These are phyloP conservation scores for Desmophyllum pertusum DNA, from an alignment of 92 coral and sea anemone species.

Conservation along the genomic window DNA sequence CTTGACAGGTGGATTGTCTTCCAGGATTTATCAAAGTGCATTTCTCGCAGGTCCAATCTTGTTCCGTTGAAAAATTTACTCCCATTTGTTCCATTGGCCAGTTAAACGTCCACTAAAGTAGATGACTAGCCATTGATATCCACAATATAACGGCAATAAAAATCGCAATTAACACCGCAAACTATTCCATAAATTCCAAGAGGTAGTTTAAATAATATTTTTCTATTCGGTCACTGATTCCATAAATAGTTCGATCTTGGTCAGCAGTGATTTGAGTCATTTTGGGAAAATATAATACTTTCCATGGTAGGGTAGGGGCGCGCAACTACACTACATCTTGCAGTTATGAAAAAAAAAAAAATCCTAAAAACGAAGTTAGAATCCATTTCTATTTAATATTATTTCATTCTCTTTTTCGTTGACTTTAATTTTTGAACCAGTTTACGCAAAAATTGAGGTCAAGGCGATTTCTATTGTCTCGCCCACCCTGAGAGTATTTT, in stretches of 20 bases:
- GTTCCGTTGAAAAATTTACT: slow-evolving; percentile 40
- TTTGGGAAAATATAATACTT: neutral
- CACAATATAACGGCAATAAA: neutral
- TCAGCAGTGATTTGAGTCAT: slow-evolving; percentile 27
- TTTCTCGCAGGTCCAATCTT: slow-evolving; percentile 78
- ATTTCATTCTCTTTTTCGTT: neutral
- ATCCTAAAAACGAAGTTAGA: neutral
- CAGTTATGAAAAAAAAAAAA: neutral
- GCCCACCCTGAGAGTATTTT: neutral
- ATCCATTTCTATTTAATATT: neutral
- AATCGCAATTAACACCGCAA: neutral
- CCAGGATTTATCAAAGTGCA: slow-evolving; percentile 74
- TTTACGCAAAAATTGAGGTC: neutral
- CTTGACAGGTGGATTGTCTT: slow-evolving; percentile 59
- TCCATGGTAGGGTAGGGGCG: neutral
- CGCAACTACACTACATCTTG: neutral
- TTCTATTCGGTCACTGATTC: neutral
- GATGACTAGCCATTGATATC: neutral
- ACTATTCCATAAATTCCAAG: neutral
- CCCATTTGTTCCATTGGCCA: slow-evolving; percentile 57
- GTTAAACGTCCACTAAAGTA: neutral
- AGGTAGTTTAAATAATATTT: no score
- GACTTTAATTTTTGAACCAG: neutral
- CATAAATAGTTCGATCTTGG: neutral
- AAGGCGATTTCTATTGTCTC: neutral